Base-by-base conservation (phyloP, 1,140 invertebrate species). In the Cotesia typhae region DNA sequence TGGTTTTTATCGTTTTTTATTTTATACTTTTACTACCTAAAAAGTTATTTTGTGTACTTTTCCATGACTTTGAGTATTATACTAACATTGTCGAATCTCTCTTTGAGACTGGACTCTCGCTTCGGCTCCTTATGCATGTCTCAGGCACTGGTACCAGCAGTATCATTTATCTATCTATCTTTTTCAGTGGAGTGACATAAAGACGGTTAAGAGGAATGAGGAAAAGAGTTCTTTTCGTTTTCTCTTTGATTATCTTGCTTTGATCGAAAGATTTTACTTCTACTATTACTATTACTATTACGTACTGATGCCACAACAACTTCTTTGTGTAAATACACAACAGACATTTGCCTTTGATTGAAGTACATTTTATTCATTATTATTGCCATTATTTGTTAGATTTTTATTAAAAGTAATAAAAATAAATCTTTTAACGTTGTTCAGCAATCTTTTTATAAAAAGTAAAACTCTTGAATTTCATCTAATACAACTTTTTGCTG, bases 231-330 rank as follows among this genome's bases (percentile, higher is more conserved):
- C 63, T 47, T 20, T 51, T 37, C 47, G n/a, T 9, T 65, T 65
- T 65, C 17, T 12, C 63, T 65, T 65, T 65, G 63, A 65, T 51
- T 65, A 65, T 65, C 12, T 37, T 10, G 17, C 63, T 65, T 65
- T 65, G 63, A 65, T 63, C 60, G 57, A n/a, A 14, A 20, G 53
- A 55, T 55, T 55, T 55, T 55, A 14, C 7, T 20, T 7, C 17
- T 59, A 28, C 17, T 59, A 35, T 7, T 20, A 59, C 7, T 20
- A 9, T 9, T 47, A 6, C 41, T 59, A 47, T 47, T 47, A 47
- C 17, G 4, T 20, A 28, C 17, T 59, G 20, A 59, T 35, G 20
- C 14, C 20, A 59, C 5, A 7, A 20, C 17, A 47, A 47, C 41
- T 59, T 20, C 57, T 59, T 59, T 20, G 20, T 20, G 9, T 10